A percentile compares a stretch with the other conserved stretches of the same genome.
These are phyloP conservation scores for Meta bourneti DNA, from an alignment of 2,888 invertebrate species.

Conservation along the genomic window DNA sequence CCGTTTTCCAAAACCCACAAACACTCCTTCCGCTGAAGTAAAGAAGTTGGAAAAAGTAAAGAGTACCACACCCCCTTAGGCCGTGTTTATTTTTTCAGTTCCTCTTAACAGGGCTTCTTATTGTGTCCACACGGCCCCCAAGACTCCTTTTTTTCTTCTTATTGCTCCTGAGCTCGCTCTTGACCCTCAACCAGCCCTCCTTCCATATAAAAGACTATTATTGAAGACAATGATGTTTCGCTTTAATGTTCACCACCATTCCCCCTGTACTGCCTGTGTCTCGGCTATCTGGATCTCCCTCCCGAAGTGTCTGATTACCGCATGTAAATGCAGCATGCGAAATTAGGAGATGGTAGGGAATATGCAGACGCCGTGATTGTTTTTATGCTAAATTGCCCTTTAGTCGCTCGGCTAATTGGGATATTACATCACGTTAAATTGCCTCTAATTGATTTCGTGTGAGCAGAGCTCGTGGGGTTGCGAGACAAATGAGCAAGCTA, in stretches of 20 bases:
- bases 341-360: slow-evolving; percentile 10
- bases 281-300: background rate
- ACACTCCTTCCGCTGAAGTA: slow-evolving; percentile 22
- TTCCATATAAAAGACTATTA: slow-evolving; percentile 40
- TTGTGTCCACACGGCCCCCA: slow-evolving; percentile 6
- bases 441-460: slow-evolving; percentile 69
- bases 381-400: slow-evolving; percentile 44
- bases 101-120: slow-evolving; percentile 28
- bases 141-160: background rate
- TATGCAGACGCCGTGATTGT: slow-evolving; percentile 26
- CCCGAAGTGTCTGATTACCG: slow-evolving; percentile 30
- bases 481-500: background rate
- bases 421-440: slow-evolving; percentile 59
- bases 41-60: background rate
- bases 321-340: slow-evolving; percentile 51
- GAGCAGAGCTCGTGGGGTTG: slow-evolving; percentile 39
- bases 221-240: slow-evolving; percentile 42
- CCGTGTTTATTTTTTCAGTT: slow-evolving; percentile 27
- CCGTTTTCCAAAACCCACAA: slow-evolving; percentile 33
- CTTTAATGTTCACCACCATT: background rate
- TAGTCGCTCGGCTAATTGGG: slow-evolving; percentile 31
- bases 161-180: slow-evolving; percentile 28
- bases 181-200: slow-evolving; percentile 38
- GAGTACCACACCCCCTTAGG: slow-evolving; percentile 8
- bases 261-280: slow-evolving; percentile 6